phyloP scores from a whole-genome alignment of 2,888 invertebrate species.

The Pecten maximus region DNA sequence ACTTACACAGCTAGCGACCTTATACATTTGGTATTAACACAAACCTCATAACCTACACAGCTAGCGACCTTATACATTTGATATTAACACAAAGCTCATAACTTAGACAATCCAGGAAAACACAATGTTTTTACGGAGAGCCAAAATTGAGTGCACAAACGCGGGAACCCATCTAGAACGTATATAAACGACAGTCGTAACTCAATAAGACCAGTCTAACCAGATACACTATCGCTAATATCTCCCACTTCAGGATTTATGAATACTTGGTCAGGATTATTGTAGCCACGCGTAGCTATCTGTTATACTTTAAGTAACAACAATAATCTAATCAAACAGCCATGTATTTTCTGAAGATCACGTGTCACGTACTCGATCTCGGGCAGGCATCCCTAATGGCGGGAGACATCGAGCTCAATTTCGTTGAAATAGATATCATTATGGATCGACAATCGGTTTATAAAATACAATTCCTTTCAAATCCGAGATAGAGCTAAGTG shows the following conservation, averaged over 20 bases:
- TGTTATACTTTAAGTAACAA: not conserved
- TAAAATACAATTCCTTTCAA: not conserved
- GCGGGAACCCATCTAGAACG: not conserved
- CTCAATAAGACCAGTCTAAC: not conserved
- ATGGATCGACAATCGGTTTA: not conserved
- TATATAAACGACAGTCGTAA: not conserved
- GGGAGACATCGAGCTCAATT: not conserved
- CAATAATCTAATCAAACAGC: not conserved
- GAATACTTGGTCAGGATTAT: not conserved
- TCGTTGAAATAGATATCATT: not conserved
- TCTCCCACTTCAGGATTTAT: not conserved
- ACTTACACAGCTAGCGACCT: too few species aligned
- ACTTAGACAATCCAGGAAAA: too few species aligned
- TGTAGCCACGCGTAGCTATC: not conserved
- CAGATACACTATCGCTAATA: not conserved
- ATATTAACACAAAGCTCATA: too few species aligned
- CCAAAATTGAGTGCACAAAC: too few species aligned
- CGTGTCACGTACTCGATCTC: not conserved
- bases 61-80: too few species aligned
- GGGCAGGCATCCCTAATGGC: not conserved
- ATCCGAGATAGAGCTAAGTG: not conserved
- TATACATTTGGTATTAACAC: too few species aligned
- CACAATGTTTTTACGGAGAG: too few species aligned
- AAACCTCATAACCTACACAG: too few species aligned
- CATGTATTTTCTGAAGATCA: not conserved